phyloP scores from a whole-genome alignment of 2,113 vertebrate genomes.

The Cinclus cinclus region DNA sequence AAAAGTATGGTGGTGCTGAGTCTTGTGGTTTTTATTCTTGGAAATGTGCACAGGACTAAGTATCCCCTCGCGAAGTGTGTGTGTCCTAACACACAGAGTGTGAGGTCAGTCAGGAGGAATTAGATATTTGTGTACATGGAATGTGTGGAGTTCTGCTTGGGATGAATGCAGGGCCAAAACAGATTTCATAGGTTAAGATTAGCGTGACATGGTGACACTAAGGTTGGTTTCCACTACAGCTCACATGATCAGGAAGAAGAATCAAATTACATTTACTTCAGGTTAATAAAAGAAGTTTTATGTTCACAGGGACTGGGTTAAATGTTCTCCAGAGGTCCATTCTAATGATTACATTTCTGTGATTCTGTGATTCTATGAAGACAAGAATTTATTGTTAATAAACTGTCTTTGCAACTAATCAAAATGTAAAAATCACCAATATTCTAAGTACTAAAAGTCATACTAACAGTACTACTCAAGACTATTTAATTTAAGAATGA shows the following conservation, averaged over 20 bases:
- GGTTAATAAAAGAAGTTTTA: background rate
- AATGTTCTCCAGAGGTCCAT: background rate
- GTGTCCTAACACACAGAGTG: background rate
- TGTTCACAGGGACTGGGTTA: background rate
- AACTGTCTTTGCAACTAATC: background rate
- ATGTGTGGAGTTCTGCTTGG: background rate
- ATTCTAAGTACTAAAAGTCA: background rate
- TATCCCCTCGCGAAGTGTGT: background rate
- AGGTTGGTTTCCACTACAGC: background rate
- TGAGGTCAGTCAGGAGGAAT: background rate
- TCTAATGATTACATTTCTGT: background rate
- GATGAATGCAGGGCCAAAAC: background rate
- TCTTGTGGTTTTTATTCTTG: background rate
- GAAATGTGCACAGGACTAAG: background rate
- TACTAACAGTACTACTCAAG: background rate
- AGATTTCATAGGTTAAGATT: background rate
- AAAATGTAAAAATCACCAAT: background rate
- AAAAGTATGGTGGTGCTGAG: background rate
- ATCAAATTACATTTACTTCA: background rate
- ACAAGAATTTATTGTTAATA: background rate
- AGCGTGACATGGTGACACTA: fast-evolving
- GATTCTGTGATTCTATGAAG: background rate
- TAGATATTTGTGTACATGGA: background rate
- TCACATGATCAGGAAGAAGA: background rate
- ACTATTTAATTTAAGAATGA: background rate